phyloP scores from a whole-genome alignment of 2,113 vertebrate genomes.

The Vimba vimba region DNA sequence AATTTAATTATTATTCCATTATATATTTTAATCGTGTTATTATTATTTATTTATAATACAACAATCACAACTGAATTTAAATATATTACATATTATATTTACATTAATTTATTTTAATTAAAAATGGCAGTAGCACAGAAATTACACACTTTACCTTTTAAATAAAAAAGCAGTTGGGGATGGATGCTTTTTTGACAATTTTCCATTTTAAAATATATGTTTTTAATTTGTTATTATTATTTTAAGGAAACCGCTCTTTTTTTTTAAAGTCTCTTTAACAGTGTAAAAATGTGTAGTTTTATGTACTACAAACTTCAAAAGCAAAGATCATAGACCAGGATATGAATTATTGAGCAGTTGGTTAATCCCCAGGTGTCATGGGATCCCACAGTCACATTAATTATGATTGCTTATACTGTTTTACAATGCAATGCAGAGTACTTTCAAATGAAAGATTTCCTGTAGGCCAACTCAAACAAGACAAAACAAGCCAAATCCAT shows the following conservation, averaged over 20 bases:
- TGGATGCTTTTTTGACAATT: neutral
- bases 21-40: no score
- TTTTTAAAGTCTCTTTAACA: neutral
- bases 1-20: no score
- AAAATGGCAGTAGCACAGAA: neutral
- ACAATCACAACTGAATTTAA: no score
- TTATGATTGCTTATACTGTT: conserved; percentile 13
- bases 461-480: neutral
- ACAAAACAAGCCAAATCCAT: neutral
- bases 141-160: neutral
- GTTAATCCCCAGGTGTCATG: neutral
- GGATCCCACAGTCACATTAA: neutral
- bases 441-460: neutral
- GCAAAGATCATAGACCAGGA: conserved; percentile 9
- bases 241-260: neutral
- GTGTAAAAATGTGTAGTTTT: neutral
- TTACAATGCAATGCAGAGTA: neutral
- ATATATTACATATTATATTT: neutral
- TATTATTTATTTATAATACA: no score
- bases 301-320: conserved; percentile 1
- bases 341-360: conserved; percentile 1
- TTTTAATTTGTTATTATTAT: neutral
- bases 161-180: neutral
- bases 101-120: neutral
- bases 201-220: neutral